A percentile compares a stretch with the other conserved stretches of the same genome.
These are phyloP conservation scores for Onychostoma macrolepis DNA, from an alignment of 2,113 vertebrate genomes.

Conservation along the genomic window DNA sequence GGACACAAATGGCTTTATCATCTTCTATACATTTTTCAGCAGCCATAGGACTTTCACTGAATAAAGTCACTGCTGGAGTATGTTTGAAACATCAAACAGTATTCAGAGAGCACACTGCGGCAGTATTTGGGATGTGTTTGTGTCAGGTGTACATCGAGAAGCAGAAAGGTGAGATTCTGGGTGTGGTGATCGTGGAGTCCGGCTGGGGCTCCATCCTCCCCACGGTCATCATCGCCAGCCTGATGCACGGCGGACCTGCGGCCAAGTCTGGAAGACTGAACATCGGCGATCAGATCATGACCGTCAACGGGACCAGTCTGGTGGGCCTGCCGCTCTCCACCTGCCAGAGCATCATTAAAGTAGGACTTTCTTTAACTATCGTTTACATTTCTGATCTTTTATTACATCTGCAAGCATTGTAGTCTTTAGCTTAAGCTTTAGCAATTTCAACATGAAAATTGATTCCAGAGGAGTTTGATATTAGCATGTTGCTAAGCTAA, in stretches of 20 bases:
- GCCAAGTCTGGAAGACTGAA: conserved; percentile 95
- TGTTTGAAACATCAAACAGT: no score
- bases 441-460: neutral
- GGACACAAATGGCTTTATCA: neutral
- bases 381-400: neutral
- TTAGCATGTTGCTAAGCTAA: neutral
- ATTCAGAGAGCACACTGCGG: no score
- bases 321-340: conserved; percentile 95
- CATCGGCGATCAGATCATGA: conserved; percentile 99
- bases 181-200: conserved; percentile 95
- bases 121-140: neutral
- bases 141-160: conserved; percentile 95
- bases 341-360: conserved; percentile 99
- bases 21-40: neutral
- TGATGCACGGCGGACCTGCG: conserved; percentile 95
- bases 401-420: neutral
- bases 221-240: conserved; percentile 96
- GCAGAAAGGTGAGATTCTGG: conserved; percentile 95
- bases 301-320: conserved; percentile 94
- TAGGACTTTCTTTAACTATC: conserved; percentile 52
- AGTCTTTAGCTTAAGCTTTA: neutral
- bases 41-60: neutral
- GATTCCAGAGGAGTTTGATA: neutral
- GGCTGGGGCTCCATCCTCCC: conserved; percentile 98
- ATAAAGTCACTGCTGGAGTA: neutral